Percentiles rank a stretch among this genome's conserved stretches.
These are phyloP conservation scores for Chelmon rostratus DNA, from an alignment of 2,797 vertebrate genomes.

Conservation along the genomic window DNA sequence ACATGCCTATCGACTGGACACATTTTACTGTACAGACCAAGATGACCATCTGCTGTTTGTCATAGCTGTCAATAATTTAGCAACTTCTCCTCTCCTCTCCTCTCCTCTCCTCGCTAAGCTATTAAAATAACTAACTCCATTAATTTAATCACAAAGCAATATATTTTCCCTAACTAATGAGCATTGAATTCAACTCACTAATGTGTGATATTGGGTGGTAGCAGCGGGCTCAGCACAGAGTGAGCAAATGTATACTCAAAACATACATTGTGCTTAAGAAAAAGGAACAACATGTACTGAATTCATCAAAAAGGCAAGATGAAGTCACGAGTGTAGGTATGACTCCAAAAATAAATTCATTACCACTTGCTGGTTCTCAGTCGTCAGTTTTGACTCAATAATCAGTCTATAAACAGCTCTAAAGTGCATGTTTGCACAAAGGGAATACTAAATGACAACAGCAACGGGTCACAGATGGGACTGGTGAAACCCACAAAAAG, in stretches of 20 bases:
- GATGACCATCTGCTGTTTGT: conserved; percentile 46
- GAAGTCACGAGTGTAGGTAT: background rate
- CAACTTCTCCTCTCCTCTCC: conserved; percentile 7
- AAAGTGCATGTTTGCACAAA: conserved; percentile 33
- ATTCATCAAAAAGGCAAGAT: background rate
- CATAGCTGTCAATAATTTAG: conserved; percentile 26
- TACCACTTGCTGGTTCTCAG: background rate
- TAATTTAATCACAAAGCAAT: conserved; percentile 3
- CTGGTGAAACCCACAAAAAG: conserved; percentile 32
- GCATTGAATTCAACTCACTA: conserved; percentile 8
- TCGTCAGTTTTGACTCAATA: conserved; percentile 17
- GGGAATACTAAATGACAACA: conserved; percentile 44
- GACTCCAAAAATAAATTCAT: conserved; percentile 3
- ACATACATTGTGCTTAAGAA: background rate
- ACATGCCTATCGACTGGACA: conserved; percentile 8
- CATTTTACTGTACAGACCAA: conserved; percentile 21
- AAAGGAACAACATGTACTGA: background rate
- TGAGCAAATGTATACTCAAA: conserved; percentile 4
- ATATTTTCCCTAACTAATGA: background rate
- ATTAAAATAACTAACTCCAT: conserved; percentile 9
- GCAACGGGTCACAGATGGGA: conserved; percentile 60
- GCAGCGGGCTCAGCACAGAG: too few species aligned
- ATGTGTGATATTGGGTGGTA: background rate
- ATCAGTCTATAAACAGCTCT: conserved; percentile 32
- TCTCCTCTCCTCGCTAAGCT: too few species aligned